Evolutionary conservation across 2,888 invertebrate genomes (phyloP).

Genomic region (Nomada flava): DNA sequence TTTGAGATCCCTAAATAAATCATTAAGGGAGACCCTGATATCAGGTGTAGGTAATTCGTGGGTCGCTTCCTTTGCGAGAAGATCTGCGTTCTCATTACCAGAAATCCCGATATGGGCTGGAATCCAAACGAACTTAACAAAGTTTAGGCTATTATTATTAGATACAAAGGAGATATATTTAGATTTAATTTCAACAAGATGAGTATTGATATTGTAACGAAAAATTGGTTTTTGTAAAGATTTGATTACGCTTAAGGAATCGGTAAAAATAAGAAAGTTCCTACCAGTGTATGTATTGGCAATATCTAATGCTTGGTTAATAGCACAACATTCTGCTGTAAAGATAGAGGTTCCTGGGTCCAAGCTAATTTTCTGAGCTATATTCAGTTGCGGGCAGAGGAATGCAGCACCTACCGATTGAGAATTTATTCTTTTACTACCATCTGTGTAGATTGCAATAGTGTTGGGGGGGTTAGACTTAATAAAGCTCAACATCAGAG

Average conservation of each 20-base stretch:
- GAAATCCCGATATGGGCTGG: too few species aligned
- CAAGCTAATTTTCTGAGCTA: background rate
- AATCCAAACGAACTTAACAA: too few species aligned
- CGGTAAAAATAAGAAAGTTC: background rate
- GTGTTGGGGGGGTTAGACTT: background rate
- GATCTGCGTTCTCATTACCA: too few species aligned
- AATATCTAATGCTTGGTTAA: slow-evolving; percentile 2
- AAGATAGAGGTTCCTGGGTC: background rate
- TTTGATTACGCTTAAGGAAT: background rate
- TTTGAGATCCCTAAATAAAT: too few species aligned
- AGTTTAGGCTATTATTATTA: too few species aligned
- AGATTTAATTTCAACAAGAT: slow-evolving; percentile 7
- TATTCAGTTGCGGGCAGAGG: background rate
- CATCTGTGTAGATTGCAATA: background rate
- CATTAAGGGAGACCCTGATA: too few species aligned
- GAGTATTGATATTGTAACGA: background rate
- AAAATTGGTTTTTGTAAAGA: background rate
- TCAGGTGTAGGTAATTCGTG: too few species aligned
- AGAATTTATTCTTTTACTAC: background rate
- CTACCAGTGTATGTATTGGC: background rate
- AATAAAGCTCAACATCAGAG: background rate
- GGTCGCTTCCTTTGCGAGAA: too few species aligned
- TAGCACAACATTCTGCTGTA: slow-evolving; percentile 5
- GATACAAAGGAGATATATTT: too few species aligned
- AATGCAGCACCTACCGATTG: background rate